Evolutionary conservation across 2,888 invertebrate genomes (phyloP), one percentile per base, ranked within the genome.

Genomic region (Eupithecia centaureata): DNA sequence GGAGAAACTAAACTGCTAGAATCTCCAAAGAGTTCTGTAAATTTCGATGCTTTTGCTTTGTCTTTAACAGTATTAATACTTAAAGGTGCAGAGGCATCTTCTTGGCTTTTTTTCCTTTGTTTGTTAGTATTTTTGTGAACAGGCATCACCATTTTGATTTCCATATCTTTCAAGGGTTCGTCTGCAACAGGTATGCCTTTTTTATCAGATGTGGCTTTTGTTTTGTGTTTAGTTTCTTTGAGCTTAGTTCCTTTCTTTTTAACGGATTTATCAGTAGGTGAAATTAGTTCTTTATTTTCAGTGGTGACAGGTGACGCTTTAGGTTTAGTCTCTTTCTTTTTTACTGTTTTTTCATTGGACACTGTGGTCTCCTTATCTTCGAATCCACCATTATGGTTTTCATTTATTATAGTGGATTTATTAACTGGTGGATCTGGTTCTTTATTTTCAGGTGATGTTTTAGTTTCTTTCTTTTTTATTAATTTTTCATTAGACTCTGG

Each of bases 1-100:
- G 90, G 92, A 33, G 87, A 89, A 76, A 93, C 90, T 70, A 93
- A 79, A 83, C 92, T 92, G 67, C 78, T 86, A 73, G 86, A 90
- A 42, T 93, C 92, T 42, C 91, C 92, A 79, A 92, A 92, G 5
- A 92, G 77, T 67, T 91, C 92, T 66, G 76, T 79, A 69, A 92
- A 89, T 75, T 88, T 91, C 30, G 77, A 77, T 65, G 82, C 81
- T 18, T 79, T 81, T 47, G 70, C 52, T 70, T 70, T 74, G 10
- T 62, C 64, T 28, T 66, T 68, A 22, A n/a, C 54, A 35, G 51
- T 70, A 54, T 65, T 56, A 18, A 22, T 22, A 27, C 27, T 60
- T 33, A 8, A 10, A 1, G 35, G 28, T n/a, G 25, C 25, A 58
- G 28, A 56, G 25, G 42, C 47, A 54, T 27, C 22, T 62, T 25